Conservation (phyloP, 2,888 invertebrate species). For the Sisyra nigra region DNA sequence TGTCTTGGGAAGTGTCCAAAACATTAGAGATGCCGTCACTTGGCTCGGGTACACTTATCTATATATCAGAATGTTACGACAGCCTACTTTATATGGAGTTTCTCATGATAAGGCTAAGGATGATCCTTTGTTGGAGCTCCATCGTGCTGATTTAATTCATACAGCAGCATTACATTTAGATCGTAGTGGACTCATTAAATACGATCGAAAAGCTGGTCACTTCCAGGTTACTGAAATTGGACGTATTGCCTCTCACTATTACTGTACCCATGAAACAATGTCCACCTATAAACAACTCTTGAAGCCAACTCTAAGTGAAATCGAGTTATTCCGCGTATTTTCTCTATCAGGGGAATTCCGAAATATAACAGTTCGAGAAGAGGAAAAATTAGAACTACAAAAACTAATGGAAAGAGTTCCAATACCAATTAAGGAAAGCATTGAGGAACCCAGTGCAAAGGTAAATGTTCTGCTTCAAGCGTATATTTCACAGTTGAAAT, state of each 20-base stretch:
- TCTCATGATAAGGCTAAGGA: constrained; percentile 58
- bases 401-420: constrained; percentile 92
- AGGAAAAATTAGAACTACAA: constrained; percentile 92
- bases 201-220: constrained; percentile 84
- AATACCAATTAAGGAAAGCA: constrained; percentile 96
- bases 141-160: constrained; percentile 88
- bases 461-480: constrained; percentile 91
- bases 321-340: constrained; percentile 95
- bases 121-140: constrained; percentile 73
- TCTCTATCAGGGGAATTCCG: constrained; percentile 94
- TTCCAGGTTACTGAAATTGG: constrained; percentile 88
- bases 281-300: constrained; percentile 89
- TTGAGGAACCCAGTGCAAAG: constrained; percentile 96
- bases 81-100: constrained; percentile 83
- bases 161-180: constrained; percentile 85
- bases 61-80: constrained; percentile 86
- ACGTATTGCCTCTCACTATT: constrained; percentile 95
- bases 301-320: constrained; percentile 93
- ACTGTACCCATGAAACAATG: constrained; percentile 95
- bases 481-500: constrained; percentile 93
- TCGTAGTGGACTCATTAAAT: constrained; percentile 87
- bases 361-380: constrained; percentile 82
- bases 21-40: constrained; percentile 75
- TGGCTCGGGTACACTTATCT: constrained; percentile 96
- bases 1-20: constrained; percentile 82